A percentile compares a stretch with the other conserved stretches of the same genome.
These are phyloP conservation scores for Psilopogon haemacephalus DNA, from an alignment of 2,113 vertebrate species.

Conservation along the genomic window DNA sequence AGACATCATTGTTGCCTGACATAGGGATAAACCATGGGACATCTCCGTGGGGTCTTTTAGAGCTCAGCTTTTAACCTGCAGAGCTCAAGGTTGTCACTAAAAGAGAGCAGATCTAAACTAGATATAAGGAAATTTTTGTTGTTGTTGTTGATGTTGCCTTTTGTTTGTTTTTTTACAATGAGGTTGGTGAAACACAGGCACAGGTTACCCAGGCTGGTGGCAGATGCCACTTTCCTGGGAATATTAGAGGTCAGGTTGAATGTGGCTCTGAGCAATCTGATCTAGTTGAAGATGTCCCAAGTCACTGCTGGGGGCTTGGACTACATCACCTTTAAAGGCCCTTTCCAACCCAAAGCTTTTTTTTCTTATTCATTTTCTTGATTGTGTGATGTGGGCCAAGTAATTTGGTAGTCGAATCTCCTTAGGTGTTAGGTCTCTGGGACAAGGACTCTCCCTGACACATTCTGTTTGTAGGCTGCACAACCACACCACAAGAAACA, in stretches of 20 bases:
- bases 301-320: background rate
- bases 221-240: no score
- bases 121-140: background rate
- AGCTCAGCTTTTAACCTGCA: background rate
- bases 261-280: background rate
- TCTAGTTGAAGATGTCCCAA: background rate
- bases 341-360: background rate
- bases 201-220: background rate
- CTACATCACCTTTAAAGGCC: background rate
- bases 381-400: background rate
- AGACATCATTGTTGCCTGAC: background rate
- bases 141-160: no score
- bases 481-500: rapidly evolving
- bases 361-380: background rate
- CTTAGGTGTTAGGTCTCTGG: background rate
- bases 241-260: background rate
- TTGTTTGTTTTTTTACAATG: background rate
- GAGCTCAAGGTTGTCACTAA: background rate
- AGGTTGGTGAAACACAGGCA: background rate
- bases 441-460: rapidly evolving
- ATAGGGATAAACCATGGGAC: rapidly evolving
- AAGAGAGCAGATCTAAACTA: background rate
- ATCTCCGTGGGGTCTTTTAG: background rate
- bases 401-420: background rate
- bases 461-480: background rate